Evolutionary conservation across 2,888 invertebrate species (phyloP), one percentile per base, ranked within the genome.

Genomic region (Euclidia mi): DNA sequence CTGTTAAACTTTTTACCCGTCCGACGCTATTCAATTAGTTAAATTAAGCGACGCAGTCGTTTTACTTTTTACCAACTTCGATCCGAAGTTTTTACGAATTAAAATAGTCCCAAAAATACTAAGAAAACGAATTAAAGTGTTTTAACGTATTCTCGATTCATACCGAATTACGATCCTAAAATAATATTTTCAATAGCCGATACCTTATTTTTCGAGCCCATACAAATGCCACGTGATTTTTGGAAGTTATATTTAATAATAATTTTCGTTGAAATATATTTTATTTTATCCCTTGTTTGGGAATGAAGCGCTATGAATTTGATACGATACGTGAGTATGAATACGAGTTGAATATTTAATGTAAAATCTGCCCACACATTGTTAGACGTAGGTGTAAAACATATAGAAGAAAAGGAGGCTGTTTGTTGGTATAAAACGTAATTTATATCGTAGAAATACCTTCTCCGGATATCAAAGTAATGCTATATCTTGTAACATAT

Each of bases 1-100:
- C 40, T 53, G 55, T 58, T 56, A 60, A 67, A 64, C 58, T 66
- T 73, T 76, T 72, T 68, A 48, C 41, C 58, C 59, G 45, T 60
- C 59, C 43, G 45, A 53, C 43, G 59, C 55, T 62, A 61, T 76
- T 73, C 76, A 76, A 75, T 73, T 76, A 71, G 71, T 71, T 76
- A 76, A 76, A 76, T 76, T 76, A 74, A 62, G 65, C 61, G 50
- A 45, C 56, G 56, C 47, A 60, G 49, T 64, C 41, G 45, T 59
- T 71, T 56, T 60, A 40, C 47, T 46, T 41, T 55, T 52, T 58
- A 53, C 56, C 11, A 35, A 41, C 40, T 12, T 28, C 42, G 32
- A 9, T 47, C 40, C 49, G 41, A n/a, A n/a, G n/a, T n/a, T 51
- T 65, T 59, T 46, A 11, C 40, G 35, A 48, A 48, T 25, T 17